These are phyloP conservation scores for Leptinotarsa undecemlineata DNA, from an alignment of 1,140 invertebrate genomes.

Conservation along the genomic window DNA sequence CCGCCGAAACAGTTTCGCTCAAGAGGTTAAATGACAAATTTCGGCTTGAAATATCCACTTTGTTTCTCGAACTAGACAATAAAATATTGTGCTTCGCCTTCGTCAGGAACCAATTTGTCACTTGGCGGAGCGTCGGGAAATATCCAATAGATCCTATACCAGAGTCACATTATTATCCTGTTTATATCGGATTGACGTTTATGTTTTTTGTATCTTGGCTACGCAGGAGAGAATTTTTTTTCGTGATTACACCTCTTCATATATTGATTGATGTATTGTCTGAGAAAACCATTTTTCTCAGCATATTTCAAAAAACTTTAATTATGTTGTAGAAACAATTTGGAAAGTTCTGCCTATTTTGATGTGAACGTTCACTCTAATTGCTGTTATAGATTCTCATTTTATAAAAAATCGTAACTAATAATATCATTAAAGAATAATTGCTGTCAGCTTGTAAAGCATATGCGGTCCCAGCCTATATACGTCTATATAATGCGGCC, in stretches of 20 bases:
- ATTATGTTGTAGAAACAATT: too few relatives aligned
- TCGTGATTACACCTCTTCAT: not conserved
- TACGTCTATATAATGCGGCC: too few relatives aligned
- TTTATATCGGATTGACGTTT: not conserved
- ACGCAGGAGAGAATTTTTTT: not conserved
- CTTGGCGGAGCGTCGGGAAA: not conserved
- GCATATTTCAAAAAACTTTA: too few relatives aligned
- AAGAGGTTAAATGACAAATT: not conserved
- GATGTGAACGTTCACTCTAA: too few relatives aligned
- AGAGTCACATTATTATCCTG: constrained; percentile 1
- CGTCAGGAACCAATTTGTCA: not conserved
- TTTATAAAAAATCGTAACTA: too few relatives aligned
- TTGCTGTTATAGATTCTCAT: too few relatives aligned
- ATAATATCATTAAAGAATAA: too few relatives aligned
- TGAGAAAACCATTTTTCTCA: too few relatives aligned
- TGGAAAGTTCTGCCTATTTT: too few relatives aligned
- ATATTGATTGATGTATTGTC: not conserved
- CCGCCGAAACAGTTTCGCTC: too few relatives aligned
- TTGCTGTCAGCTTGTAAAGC: too few relatives aligned
- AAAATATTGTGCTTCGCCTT: constrained; percentile 5
- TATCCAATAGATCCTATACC: not conserved
- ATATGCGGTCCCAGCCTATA: too few relatives aligned
- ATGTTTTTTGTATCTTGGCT: not conserved
- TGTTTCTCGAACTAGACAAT: not conserved
- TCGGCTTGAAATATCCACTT: not conserved